Conservation (phyloP, 2,888 invertebrate species). For the Thymelicus sylvestris region DNA sequence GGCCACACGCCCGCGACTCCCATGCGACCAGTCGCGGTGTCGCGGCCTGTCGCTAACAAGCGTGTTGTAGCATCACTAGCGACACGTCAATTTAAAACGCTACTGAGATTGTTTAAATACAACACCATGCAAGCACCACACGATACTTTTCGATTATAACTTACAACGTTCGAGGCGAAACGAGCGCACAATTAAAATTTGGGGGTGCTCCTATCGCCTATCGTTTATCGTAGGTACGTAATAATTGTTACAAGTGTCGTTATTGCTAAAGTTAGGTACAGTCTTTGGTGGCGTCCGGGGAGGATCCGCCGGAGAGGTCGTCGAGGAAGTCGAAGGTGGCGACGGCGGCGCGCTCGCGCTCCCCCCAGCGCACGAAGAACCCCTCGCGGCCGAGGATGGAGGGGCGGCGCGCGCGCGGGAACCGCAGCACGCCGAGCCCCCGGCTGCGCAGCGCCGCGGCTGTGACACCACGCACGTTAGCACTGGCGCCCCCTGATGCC, state of each 20-base stretch:
- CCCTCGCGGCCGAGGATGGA: conserved; percentile 91
- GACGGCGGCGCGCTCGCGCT: conserved; percentile 90
- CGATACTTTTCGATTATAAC: neutral
- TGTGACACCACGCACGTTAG: conserved; percentile 66
- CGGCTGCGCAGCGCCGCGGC: conserved; percentile 86
- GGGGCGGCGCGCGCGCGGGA: conserved; percentile 83
- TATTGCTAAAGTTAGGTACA: conserved; percentile 64
- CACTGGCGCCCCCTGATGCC: conserved; percentile 69
- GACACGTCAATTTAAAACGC: conserved; percentile 7
- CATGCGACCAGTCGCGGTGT: conserved; percentile 7
- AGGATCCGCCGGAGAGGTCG: conserved; percentile 82
- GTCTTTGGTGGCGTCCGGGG: conserved; percentile 79
- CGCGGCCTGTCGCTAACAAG: neutral
- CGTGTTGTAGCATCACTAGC: conserved; percentile 2
- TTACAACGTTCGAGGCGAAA: neutral
- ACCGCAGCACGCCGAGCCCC: conserved; percentile 83
- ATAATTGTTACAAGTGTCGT: conserved; percentile 1
- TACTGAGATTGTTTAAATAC: conserved; percentile 16
- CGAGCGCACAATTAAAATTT: conserved; percentile 26
- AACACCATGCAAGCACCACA: conserved; percentile 23
- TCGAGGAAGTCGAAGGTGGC: conserved; percentile 92
- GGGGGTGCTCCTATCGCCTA: conserved; percentile 3
- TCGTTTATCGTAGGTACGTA: neutral
- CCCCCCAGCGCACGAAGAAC: conserved; percentile 91
- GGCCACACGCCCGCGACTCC: neutral